Conservation (phyloP, 2,797 vertebrate genomes). For the Setipinna tenuifilis region DNA sequence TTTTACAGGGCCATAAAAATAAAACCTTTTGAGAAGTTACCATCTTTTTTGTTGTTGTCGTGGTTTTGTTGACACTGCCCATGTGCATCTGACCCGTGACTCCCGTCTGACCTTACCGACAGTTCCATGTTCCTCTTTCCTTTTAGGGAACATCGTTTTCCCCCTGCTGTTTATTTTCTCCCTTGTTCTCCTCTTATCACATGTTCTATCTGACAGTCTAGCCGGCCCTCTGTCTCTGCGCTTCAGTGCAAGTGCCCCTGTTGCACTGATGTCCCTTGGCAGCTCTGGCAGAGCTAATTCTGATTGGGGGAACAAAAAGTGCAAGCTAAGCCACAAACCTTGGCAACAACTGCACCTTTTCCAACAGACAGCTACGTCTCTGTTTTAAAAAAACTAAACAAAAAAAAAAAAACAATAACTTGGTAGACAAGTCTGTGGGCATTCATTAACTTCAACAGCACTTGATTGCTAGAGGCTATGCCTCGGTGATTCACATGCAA, state of each 20-base stretch:
- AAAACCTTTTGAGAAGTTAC: neutral
- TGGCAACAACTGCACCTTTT: neutral
- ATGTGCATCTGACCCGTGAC: conserved; percentile 3
- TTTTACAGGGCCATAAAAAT: neutral
- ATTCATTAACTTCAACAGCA: no score
- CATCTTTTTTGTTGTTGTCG: neutral
- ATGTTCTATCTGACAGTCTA: conserved; percentile 21
- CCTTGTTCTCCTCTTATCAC: neutral
- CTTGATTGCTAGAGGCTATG: neutral
- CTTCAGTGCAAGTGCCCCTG: neutral
- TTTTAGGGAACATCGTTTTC: neutral
- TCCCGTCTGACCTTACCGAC: neutral
- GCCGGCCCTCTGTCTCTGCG: neutral
- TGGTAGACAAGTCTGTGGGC: neutral
- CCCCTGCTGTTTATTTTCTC: neutral
- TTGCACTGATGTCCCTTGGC: neutral
- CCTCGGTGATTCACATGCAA: conserved; percentile 27
- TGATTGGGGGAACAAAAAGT: neutral
- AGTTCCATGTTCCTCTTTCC: conserved; percentile 52
- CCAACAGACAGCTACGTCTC: neutral
- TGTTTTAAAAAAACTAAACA: neutral
- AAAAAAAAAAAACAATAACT: neutral
- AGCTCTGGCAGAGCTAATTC: neutral
- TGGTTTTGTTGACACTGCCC: neutral
- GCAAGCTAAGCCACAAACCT: neutral